Conservation (phyloP, 2,113 vertebrate species). For the Heterochromis multidens region DNA sequence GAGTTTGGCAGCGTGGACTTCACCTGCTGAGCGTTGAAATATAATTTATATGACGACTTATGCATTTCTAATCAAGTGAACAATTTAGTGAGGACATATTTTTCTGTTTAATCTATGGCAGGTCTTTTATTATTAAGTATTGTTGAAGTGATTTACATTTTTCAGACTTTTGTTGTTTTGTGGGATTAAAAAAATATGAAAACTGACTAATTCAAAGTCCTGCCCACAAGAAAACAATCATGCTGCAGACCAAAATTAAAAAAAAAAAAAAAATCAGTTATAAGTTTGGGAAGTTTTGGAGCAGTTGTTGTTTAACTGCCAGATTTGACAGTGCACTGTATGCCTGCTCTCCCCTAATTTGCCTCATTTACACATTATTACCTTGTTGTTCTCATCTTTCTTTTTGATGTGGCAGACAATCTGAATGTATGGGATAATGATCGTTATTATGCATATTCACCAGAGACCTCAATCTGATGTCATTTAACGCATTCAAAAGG, state of each 20-base stretch:
- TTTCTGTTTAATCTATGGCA: background rate
- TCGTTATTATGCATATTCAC: background rate
- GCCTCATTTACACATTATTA: background rate
- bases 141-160: background rate
- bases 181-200: background rate
- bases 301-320: background rate
- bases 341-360: background rate
- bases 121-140: background rate
- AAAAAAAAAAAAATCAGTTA: slow-evolving; percentile 3
- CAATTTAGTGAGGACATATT: background rate
- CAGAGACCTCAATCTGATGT: background rate
- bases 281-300: slow-evolving; percentile 11
- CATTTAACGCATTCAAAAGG: background rate
- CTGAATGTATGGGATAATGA: slow-evolving; percentile 20
- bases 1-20: background rate
- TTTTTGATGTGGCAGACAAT: background rate
- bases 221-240: background rate
- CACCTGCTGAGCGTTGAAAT: slow-evolving; percentile 20
- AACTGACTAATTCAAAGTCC: background rate
- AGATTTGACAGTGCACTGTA: background rate
- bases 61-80: background rate
- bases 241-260: background rate
- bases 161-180: background rate
- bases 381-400: background rate
- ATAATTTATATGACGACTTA: background rate